Conservation (phyloP, 2,113 vertebrate genomes). For the Xiphorhynchus elegans region DNA sequence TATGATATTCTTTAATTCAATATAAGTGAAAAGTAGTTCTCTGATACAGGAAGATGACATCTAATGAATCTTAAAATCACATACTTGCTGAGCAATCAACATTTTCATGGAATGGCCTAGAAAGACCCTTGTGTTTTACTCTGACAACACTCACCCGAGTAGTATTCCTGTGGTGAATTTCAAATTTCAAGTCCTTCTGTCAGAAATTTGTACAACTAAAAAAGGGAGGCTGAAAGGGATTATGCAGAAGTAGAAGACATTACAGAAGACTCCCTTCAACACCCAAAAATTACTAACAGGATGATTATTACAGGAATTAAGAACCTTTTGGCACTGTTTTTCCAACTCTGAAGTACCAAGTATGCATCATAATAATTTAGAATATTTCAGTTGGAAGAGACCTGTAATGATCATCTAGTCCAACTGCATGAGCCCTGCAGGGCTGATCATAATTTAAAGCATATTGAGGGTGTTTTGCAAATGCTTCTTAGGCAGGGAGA, state of each 20-base stretch:
- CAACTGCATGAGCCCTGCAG: neutral
- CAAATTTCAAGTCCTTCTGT: constrained; percentile 30
- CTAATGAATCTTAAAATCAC: constrained; percentile 38
- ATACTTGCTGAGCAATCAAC: constrained; percentile 11
- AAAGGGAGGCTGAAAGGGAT: accelerated
- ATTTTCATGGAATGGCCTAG: neutral
- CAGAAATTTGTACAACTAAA: constrained; percentile 23
- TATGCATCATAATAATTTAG: neutral
- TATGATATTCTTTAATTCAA: neutral
- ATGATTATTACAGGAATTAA: neutral
- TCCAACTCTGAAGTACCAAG: neutral
- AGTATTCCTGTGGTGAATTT: constrained; percentile 13
- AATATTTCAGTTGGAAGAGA: neutral
- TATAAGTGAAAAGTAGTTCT: neutral
- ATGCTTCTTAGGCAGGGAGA: neutral
- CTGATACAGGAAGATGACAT: neutral
- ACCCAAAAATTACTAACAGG: neutral
- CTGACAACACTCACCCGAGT: neutral
- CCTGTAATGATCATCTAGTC: neutral
- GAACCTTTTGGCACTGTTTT: neutral
- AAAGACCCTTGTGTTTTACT: constrained; percentile 21
- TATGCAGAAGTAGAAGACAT: neutral
- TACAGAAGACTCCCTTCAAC: constrained; percentile 30
- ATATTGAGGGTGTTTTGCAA: neutral
- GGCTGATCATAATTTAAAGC: neutral